Base-by-base conservation (phyloP, 1,140 invertebrate species). In the Dinoponera quadriceps region DNA sequence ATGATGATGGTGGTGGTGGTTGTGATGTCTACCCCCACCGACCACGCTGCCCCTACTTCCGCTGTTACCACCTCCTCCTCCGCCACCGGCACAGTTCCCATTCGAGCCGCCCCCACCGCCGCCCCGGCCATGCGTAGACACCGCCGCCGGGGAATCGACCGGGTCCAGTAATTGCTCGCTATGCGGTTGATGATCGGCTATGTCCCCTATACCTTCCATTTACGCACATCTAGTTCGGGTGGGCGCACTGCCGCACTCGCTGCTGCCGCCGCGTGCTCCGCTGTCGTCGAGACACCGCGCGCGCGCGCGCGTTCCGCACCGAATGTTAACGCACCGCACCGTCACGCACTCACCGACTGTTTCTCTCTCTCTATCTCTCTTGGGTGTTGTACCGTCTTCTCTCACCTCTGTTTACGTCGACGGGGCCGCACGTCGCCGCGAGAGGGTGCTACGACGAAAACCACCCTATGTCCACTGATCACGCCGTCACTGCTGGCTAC, bases 141-240 rank as follows among this genome's bases (percentile, higher is more conserved):
- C 92, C 92, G 90, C 93, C 92, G 87, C 92, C 94, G 92, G 91
- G 83, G 93, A 94, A 94, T 95, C 94, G 94, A 95, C 95, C 94
- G 94, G 94, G 87, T 94, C 95, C 92, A 91, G 94, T 93, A 92
- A 95, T 91, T 95, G 95, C 93, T 95, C 94, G 92, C 93, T 95
- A 91, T 95, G 95, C 91, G 95, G 93, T 93, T 95, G 95, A 90
- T 95, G 94, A 94, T 96, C 95, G 91, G 95, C 94, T 94, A 96
- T 96, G 90, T 96, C 95, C 91, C 94, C 95, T 92, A 96, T 95
- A 91, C 95, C 96, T 93, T 96, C 96, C 96, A 96, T 96, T 93
- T 93, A 94, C 93, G 92, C 91, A 93, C 93, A 93, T 93, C 90
- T 92, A 94, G 91, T 92, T 92, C 86, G 88, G 84, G 82, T 74